Conservation (phyloP, 2,888 invertebrate genomes). For the Oxycera nigricornis region DNA sequence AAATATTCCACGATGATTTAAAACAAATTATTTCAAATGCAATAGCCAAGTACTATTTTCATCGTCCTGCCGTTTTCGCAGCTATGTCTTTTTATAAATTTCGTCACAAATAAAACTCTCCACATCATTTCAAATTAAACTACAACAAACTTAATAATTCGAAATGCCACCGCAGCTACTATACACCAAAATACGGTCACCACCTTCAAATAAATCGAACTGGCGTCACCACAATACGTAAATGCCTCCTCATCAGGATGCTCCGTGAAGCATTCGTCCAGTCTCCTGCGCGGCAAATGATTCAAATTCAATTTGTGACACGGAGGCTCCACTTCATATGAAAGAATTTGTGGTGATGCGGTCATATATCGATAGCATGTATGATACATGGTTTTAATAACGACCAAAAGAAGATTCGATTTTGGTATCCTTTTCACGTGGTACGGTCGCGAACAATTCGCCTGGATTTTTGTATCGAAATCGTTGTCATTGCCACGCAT, state of each 20-base stretch:
- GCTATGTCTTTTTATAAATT: not conserved
- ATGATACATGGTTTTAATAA: constrained; percentile 68
- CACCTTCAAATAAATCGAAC: constrained; percentile 45
- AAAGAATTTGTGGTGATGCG: constrained; percentile 64
- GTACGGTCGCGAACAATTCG: constrained; percentile 67
- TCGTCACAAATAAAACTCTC: not conserved
- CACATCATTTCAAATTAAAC: not conserved
- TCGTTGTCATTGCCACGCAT: constrained; percentile 56
- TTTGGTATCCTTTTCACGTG: constrained; percentile 76
- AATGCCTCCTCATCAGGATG: constrained; percentile 66
- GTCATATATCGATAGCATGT: constrained; percentile 63
- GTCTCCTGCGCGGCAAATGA: constrained; percentile 69
- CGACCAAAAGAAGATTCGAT: constrained; percentile 80
- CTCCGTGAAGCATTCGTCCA: constrained; percentile 79
- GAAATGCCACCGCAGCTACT: not conserved
- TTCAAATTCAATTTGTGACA: constrained; percentile 81
- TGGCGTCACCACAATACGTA: constrained; percentile 60
- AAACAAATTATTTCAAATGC: too few relatives aligned
- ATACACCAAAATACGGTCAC: not conserved
- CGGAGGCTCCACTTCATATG: constrained; percentile 67
- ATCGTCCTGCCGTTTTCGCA: too few relatives aligned
- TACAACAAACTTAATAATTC: not conserved
- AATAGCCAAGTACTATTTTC: too few relatives aligned
- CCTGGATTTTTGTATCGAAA: constrained; percentile 59
- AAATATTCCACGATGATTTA: too few relatives aligned